Base-by-base conservation (phyloP, 2,888 invertebrate species). In the Mycogona germanica region DNA sequence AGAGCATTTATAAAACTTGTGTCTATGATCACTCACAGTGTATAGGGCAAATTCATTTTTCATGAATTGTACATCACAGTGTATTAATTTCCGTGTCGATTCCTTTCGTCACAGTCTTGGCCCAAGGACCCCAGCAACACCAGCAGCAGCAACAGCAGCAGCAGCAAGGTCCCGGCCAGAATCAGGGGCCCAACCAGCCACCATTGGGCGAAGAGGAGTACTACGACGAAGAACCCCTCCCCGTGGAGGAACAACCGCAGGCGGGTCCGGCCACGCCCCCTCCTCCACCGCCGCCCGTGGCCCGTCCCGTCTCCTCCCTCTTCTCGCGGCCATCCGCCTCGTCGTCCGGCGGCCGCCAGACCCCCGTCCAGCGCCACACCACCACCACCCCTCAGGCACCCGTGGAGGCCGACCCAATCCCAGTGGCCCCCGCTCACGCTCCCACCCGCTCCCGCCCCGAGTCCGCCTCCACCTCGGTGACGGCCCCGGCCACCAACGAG, bases 401-500 rank as follows among this genome's bases (percentile, higher is more conserved):
- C n/a, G n/a, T n/a, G 14, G 35, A 35, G 35, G 35, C 12, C 12
- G 12, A 12, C 12, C 12, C 35, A 35, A 14, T 14, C 35, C 35
- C 35, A 14, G 35, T 12, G 12, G 35, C 35, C 35, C 35, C 35
- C 14, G 35, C 35, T 14, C 35, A 12, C 14, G 35, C 35, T 35
- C 35, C 35, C 12, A 14, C 35, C n/a, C n/a, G n/a, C n/a, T n/a
- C n/a, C 6, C 46, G 26, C 9, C 21, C 7, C 7, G 21, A 6
- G n/a, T 7, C 46, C 7, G 53, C 48, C 9, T 25, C 47, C 29
- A 53, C 53, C 6, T 53, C 45, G n/a, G 19, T 28, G 4, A 30
- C 17, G 19, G 55, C 52, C 25, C 52, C 58, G 9, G 48, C 48
- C 25, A 37, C 30, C 30, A 45, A 57, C 19, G 57, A 54, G 32